phyloP scores from a whole-genome alignment of 2,888 invertebrate species.

The Hemistola chrysoprasaria region DNA sequence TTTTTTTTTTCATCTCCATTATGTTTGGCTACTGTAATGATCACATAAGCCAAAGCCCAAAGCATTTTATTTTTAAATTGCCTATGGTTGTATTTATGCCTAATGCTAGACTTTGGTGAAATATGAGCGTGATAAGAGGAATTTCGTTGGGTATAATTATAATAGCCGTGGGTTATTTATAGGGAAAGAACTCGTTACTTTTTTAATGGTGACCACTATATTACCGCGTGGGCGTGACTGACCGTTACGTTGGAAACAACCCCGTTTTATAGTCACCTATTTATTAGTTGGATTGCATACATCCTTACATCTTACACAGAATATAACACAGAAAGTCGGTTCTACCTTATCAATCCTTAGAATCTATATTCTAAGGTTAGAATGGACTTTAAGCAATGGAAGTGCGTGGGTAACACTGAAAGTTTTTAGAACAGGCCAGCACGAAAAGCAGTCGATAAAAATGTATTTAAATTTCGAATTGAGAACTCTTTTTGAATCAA shows the following conservation, averaged over 20 bases:
- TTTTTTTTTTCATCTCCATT: conserved; percentile 51
- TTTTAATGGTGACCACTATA: conserved; percentile 77
- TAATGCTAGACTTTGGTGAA: conserved; percentile 70
- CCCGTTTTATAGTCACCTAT: conserved; percentile 51
- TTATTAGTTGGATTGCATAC: conserved; percentile 38
- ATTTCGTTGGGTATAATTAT: conserved; percentile 75
- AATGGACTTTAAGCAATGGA: too few relatives aligned
- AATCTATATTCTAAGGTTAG: too few relatives aligned
- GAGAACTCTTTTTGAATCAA: too few relatives aligned
- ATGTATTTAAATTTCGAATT: too few relatives aligned
- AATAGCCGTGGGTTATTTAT: conserved; percentile 69
- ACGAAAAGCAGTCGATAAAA: too few relatives aligned
- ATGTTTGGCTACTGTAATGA: conserved; percentile 51
- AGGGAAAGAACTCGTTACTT: conserved; percentile 66
- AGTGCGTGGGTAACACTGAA: too few relatives aligned
- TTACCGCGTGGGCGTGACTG: conserved; percentile 63
- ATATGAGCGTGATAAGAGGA: conserved; percentile 75
- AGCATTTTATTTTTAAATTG: conserved; percentile 38
- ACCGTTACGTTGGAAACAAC: conserved; percentile 49
- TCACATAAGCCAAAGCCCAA: conserved; percentile 59
- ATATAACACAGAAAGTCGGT: too few relatives aligned
- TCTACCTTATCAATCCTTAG: too few relatives aligned
- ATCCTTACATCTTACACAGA: too few relatives aligned
- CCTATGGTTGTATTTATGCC: conserved; percentile 53
- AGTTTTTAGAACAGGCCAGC: too few relatives aligned